Evolutionary conservation across 2,797 vertebrate genomes (phyloP), one percentile per base, ranked within the genome.

Genomic region (Lemur catta): DNA sequence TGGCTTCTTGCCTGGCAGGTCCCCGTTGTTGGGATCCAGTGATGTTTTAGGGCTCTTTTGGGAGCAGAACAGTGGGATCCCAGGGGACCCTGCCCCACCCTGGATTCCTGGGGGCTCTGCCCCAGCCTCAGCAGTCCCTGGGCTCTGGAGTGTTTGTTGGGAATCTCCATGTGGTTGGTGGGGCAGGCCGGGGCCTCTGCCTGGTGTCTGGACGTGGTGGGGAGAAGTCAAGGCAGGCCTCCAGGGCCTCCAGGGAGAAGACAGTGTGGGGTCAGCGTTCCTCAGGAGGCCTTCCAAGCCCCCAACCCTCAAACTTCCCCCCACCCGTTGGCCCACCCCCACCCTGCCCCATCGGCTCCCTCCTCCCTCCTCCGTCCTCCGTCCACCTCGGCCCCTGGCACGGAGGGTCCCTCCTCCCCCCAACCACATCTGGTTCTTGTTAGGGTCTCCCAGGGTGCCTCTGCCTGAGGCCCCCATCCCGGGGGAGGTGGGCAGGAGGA

Each of bases 401-500:
- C 96, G 59, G 98, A 98, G 97, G 97, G 94, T 95, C 96, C 97
- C 91, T 79, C 97, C 97, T 91, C 97, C 97, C 91, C 65, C 72
- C 71, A 63, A 4, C 86, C 98, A 98, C 98, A 99, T 99, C 98
- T 99, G 99, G 98, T 98, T 99, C 98, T 98, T 18, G 96, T 99
- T 99, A 99, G 98, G 84, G 50, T 98, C 98, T 98, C 98, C 98
- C 93, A 75, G 98, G 98, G 98, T 98, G 98, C 98, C 97, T 97
- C 96, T 65, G 90, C 94, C 93, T 84, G 95, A 91, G 96, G 97
- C 95, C 97, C 97, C 97, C 75, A 30, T 43, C 97, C 97, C 43
- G 67, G 96, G 98, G 98, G 98, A 98, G 97, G 96, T 94, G 95
- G 96, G 96, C 94, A 97, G 98, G 97, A 97, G 95, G 98, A 98